These are phyloP conservation scores for Drosophila bocki DNA, from an alignment of 1,140 invertebrate species.

Conservation along the genomic window DNA sequence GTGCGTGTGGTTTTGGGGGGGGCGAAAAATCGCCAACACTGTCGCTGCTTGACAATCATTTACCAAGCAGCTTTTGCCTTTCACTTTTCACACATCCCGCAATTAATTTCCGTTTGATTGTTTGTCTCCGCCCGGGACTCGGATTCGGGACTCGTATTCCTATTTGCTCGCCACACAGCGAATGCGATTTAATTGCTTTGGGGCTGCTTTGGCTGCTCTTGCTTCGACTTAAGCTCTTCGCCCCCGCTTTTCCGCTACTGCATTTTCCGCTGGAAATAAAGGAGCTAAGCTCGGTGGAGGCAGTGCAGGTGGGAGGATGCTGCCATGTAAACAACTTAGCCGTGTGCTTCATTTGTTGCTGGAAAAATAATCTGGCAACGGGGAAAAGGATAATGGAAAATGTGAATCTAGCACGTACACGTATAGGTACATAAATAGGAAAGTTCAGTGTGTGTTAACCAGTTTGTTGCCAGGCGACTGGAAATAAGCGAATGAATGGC, in stretches of 20 bases:
- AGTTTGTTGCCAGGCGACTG: conserved; percentile 1
- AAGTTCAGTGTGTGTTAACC: neutral
- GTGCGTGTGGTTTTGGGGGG: neutral
- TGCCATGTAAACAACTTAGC: conserved; percentile 67
- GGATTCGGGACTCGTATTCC: conserved; percentile 4
- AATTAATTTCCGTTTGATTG: conserved; percentile 82
- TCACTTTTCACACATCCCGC: conserved; percentile 71
- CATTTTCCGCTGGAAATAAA: conserved; percentile 72
- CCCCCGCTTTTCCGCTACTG: conserved; percentile 4
- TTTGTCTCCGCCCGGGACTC: conserved; percentile 55
- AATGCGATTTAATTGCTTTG: conserved; percentile 72
- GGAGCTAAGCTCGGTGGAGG: conserved; percentile 45
- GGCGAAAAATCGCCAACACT: neutral
- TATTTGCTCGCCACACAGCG: conserved; percentile 18
- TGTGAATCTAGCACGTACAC: neutral
- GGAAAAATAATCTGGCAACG: conserved; percentile 11
- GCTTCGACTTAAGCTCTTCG: conserved; percentile 25
- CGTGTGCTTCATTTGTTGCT: conserved; percentile 64
- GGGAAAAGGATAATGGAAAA: conserved; percentile 7
- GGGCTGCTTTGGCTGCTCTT: conserved; percentile 28
- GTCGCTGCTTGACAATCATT: conserved; percentile 28
- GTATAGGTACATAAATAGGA: neutral
- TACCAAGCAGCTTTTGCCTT: conserved; percentile 47
- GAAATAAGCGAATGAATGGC: neutral
- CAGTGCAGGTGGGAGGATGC: conserved; percentile 13